A percentile compares a stretch with the other conserved stretches of the same genome.
phyloP scores from a whole-genome alignment of 2,888 invertebrate genomes.

The Brenthis hecate region DNA sequence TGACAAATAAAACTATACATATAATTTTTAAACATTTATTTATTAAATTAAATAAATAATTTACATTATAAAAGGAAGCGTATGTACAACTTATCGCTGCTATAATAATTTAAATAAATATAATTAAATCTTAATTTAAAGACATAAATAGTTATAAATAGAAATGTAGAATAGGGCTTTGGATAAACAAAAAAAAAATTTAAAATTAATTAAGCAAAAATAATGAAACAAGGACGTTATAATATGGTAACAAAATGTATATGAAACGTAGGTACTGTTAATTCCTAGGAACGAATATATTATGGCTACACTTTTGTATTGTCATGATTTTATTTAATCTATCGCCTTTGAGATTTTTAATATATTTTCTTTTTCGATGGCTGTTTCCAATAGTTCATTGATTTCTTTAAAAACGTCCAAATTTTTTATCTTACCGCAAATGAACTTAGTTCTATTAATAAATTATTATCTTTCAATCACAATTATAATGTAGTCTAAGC shows the following conservation, averaged over 20 bases:
- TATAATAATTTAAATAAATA: constrained; percentile 53
- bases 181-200: constrained; percentile 18
- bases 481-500: constrained; percentile 10
- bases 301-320: constrained; percentile 32
- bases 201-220: constrained; percentile 1
- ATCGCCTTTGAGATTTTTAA: not conserved
- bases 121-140: constrained; percentile 23
- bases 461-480: constrained; percentile 11
- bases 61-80: constrained; percentile 66
- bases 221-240: constrained; percentile 16
- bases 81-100: constrained; percentile 75
- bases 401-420: not conserved
- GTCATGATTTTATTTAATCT: constrained; percentile 15
- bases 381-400: too few relatives aligned
- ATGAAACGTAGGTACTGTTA: not conserved
- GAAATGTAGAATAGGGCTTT: constrained; percentile 24
- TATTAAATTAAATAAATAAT: constrained; percentile 78
- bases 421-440: constrained; percentile 4
- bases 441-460: constrained; percentile 13
- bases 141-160: constrained; percentile 21
- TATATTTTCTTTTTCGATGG: too few relatives aligned
- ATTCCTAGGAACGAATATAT: constrained; percentile 25
- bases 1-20: constrained; percentile 28
- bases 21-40: constrained; percentile 46
- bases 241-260: constrained; percentile 29